These are phyloP conservation scores for Siphamia tubifer DNA, from an alignment of 2,113 vertebrate genomes.

Conservation along the genomic window DNA sequence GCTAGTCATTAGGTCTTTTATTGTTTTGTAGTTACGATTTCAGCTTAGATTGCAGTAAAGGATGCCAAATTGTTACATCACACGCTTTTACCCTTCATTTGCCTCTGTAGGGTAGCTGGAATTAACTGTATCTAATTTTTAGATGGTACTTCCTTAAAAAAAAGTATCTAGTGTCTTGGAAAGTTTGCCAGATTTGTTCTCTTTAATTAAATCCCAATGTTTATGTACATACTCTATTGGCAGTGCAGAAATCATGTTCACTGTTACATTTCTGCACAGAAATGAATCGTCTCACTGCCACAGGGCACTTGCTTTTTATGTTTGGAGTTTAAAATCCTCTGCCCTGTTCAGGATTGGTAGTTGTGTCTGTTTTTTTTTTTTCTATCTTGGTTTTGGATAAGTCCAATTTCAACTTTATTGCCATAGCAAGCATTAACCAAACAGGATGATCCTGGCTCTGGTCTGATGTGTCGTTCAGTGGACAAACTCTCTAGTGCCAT, in stretches of 20 bases:
- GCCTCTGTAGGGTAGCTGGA: slow-evolving; percentile 10
- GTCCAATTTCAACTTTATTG: slow-evolving; percentile 35
- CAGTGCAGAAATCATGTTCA: slow-evolving; percentile 22
- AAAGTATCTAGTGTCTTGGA: slow-evolving; percentile 18
- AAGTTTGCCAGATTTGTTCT: not conserved
- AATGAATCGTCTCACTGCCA: no score
- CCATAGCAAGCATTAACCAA: slow-evolving; percentile 42
- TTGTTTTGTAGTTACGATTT: slow-evolving; percentile 37
- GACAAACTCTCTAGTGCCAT: slow-evolving; percentile 62
- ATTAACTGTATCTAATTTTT: slow-evolving; percentile 3
- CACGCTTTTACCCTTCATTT: not conserved
- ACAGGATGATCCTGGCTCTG: slow-evolving; percentile 29
- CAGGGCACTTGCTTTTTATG: slow-evolving; percentile 10
- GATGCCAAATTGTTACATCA: slow-evolving; percentile 40
- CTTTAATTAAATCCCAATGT: not conserved
- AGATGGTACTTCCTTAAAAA: not conserved
- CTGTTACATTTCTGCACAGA: no score
- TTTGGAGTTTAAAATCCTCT: not conserved
- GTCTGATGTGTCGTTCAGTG: slow-evolving; percentile 22
- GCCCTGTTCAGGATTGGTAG: not conserved
- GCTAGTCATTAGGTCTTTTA: slow-evolving; percentile 51
- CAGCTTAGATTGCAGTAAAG: slow-evolving; percentile 12
- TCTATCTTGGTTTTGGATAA: slow-evolving; percentile 19
- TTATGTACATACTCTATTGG: slow-evolving; percentile 12
- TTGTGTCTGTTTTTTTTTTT: slow-evolving; percentile 14